Evolutionary conservation across 2,797 vertebrate genomes (phyloP), one percentile per base, ranked within the genome.

Genomic region (Tokudaia tokunoshimensis): DNA sequence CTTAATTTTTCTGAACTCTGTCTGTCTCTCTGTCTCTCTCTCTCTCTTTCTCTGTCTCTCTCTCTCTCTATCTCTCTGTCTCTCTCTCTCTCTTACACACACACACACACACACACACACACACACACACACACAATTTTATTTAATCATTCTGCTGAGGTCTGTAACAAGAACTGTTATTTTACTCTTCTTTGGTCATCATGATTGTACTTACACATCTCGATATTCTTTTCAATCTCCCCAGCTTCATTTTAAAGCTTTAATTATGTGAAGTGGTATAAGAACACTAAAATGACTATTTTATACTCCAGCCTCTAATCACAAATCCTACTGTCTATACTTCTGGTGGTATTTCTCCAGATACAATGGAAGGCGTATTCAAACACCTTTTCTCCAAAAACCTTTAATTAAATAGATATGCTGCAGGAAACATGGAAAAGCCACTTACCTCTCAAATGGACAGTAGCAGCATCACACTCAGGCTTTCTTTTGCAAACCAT

Each of bases 251-350:
- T 80, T 67, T 24, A 63, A 70, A 63, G 59, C 15, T 12, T 65
- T 50, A 88, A 37, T 19, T 37, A 76, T 6, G 44, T 22, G 65
- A 22, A 72, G 14, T 31, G 44, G 8, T 44, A 44, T 37, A 13
- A 92, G 17, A 84, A 88, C 79, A 94, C 67, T 92, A 92, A 90
- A 94, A 92, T 37, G 37, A 31, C 81, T 65, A 26, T 47, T 50
- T 70, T 70, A 59, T 65, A 31, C 5, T 61, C n/a, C 37, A 91
- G 41, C 19, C 70, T 90, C 80, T 95, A 44, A 91, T 90, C 76
- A 47, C 11, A 89, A 81, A 82, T 72, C 34, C 67, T 63, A 78
- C 31, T 57, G 3, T 37, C 47, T 95, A 57, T 52, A 37, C 44
- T 67, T 47, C 41, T 76, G 17, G 31, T 86, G 26, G 57, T 89